Base-by-base conservation (phyloP, 1,140 invertebrate species). In the Armadillidium nasatum region DNA sequence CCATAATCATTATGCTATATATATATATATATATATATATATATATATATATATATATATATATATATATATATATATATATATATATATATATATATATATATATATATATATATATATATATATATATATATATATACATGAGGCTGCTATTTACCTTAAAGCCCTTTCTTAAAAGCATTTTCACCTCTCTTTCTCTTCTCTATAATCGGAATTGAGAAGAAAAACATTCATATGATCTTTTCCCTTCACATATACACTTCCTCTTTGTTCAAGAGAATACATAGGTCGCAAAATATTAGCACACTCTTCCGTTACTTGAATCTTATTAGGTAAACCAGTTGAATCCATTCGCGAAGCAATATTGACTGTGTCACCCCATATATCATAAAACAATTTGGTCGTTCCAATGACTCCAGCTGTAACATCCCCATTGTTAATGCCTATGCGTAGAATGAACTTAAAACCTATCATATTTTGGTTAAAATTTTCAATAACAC, bases 311-410 rank as follows among this genome's bases (percentile, higher is more conserved):
- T 90, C 90, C 0, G 91, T 90, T 10, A 97, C 90, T 84, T 98
- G 95, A 79, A 97, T 95, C 73, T 91, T 87, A 74, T 93, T 92
- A 7, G 90, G 88, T 0, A 97, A 89, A 0, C 94, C 93, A 0
- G 94, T 96, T 0, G 94, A 95, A 83, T 99, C 96, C 96, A 94
- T 97, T 73, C 96, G 87, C 6, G 93, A 95, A 0, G 96, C 95
- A 73, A 98, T 96, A 85, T 99, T 99, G 0, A 98, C 96, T 0
- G 96, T 95, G 85, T 99, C 96, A 0, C 97, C 96, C 97, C 97
- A 99, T 73, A 99, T 98, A 84, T 98, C 97, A 81, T 97, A 99
- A 82, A 96, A 94, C 19, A 98, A 86, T 83, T 98, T 98, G 0
- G 93, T 94, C 0, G 95, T 97, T 0, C 96, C 96, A 71, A 98